Evolutionary conservation across 2,888 invertebrate species (phyloP), one percentile per base, ranked within the genome.

Genomic region (Callinectes sapidus): DNA sequence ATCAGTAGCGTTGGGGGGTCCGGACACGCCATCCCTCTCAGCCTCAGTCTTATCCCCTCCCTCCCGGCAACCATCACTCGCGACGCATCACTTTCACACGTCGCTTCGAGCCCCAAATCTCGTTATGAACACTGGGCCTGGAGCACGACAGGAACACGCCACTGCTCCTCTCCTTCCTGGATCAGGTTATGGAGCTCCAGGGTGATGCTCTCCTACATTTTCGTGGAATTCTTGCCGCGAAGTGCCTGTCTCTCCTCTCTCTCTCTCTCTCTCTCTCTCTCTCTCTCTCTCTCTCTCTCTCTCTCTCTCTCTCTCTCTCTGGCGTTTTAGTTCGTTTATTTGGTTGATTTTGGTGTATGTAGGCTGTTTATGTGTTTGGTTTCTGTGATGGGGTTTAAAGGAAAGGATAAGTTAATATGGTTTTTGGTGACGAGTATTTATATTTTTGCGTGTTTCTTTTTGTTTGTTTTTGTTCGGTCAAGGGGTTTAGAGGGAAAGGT

Each of bases 21-120:
- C 71, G 13, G 71, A 71, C 71, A 71, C 71, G 71, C 71, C 71
- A 71, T 71, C n/a, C 28, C 71, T 13, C 71, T 71, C 28, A 10
- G 71, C 71, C 71, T 71, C 71, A 28, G n/a, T n/a, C 28, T 28
- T 71, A 13, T 28, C 28, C 28, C 71, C 71, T 71, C 71, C 28
- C 71, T 71, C 28, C 28, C 71, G 13, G 2, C 35, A 35, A 16
- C 32, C 81, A 81, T 81, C 81, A 81, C 81, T 81, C 81, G 81
- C 81, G 32, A 16, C 35, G 35, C 81, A 81, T 81, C 81, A 35
- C 81, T 35, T 18, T 35, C 81, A 35, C 81, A 35, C 81, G 81
- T 81, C 81, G 14, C 81, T 35, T 81, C 81, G 81, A 81, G 28
- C 81, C 81, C 81, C 81, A 81, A 81, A 81, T 35, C 81, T 81